Conservation (phyloP, 2,797 vertebrate genomes). For the Cirrhinus molitorella region DNA sequence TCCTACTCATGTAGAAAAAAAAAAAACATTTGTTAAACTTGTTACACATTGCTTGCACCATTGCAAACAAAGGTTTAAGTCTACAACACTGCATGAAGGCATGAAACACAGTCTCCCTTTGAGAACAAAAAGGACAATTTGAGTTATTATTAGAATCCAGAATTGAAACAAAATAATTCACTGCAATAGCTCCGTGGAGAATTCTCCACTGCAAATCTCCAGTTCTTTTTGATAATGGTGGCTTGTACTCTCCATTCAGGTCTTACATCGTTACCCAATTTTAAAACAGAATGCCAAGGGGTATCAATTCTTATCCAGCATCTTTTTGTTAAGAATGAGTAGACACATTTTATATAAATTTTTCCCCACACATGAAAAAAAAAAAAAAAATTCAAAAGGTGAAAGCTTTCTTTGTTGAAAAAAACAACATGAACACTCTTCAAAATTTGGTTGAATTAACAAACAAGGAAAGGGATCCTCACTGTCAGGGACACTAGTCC, state of each 20-base stretch:
- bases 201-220: slow-evolving; percentile 5
- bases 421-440: neutral
- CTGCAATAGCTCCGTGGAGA: neutral
- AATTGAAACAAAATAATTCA: neutral
- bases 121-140: neutral
- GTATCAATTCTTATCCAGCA: neutral
- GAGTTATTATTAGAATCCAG: neutral
- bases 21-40: neutral
- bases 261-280: neutral
- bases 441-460: no score
- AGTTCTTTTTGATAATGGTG: neutral
- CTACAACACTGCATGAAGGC: neutral
- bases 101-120: neutral
- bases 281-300: neutral
- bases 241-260: slow-evolving; percentile 18
- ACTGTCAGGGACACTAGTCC: no score
- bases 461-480: no score
- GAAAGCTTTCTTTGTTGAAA: neutral
- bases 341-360: neutral
- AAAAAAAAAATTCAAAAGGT: neutral
- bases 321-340: neutral
- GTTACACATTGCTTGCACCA: neutral
- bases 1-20: no score
- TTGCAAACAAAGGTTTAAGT: neutral
- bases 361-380: neutral